Base-by-base conservation (phyloP, 2,888 invertebrate genomes). In the Agonum fuliginosum region DNA sequence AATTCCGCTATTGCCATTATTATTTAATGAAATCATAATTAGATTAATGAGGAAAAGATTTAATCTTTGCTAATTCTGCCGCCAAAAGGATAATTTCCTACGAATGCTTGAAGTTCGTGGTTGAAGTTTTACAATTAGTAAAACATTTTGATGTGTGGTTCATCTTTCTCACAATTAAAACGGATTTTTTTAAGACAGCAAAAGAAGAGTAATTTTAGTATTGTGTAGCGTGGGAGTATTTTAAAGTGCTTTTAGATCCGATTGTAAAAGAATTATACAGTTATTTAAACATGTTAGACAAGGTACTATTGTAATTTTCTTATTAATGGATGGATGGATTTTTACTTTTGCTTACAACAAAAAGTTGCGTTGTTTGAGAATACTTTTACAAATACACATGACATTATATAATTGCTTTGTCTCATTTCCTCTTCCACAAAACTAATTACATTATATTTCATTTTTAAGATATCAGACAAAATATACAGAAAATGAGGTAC, bases 201-300 rank as follows among this genome's bases (percentile, higher is more conserved):
- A 12, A 37, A 37, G 37, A 51, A 54, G 24, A 54, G 22, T 54
- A 54, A 54, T 54, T 54, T 27, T 12, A n/a, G 54, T 24, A 22
- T 54, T 54, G 22, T 54, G 20, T 54, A 22, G n/a, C 51, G 24
- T 54, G 54, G n/a, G 54, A 54, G 12, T 20, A 54, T 54, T 20
- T 54, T n/a, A 12, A 54, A 48, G 14, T 48, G 24, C 12, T 54
- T 54, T 54, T 54, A 54, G 24, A 54, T 48, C 5, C 48, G 20
- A 48, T 48, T 48, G 48, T 48, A 48, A 20, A 48, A 48, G 48
- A 48, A 48, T 48, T 48, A 48, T 20, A 48, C 48, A 48, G 48
- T 48, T 48, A 48, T 48, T 54, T 54, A 54, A 54, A 54, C 54
- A 54, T 48, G 24, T 24, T n/a, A 54, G 0, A 54, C 43, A 14